These are phyloP conservation scores for Cephus rjabovi DNA, from an alignment of 2,888 invertebrate species.

Conservation along the genomic window DNA sequence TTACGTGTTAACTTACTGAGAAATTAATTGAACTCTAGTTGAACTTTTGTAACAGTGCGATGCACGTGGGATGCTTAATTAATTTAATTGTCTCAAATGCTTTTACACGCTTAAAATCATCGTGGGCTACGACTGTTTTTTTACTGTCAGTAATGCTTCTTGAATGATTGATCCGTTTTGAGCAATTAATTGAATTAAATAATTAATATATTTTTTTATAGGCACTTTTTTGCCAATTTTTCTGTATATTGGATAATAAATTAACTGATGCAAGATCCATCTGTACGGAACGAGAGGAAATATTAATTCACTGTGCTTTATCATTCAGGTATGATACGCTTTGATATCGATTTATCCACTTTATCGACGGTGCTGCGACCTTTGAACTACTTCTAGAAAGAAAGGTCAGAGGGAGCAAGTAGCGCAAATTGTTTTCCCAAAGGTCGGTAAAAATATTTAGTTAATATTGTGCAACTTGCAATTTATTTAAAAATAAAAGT, in stretches of 20 bases:
- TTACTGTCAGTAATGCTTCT: background rate
- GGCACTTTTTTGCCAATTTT: too few species aligned
- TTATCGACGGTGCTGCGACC: background rate
- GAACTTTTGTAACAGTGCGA: conserved; percentile 28
- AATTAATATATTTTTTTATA: background rate
- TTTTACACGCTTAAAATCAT: background rate
- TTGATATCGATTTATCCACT: background rate
- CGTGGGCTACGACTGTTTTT: background rate
- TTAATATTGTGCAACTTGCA: background rate
- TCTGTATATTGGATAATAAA: background rate
- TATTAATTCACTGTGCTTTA: background rate
- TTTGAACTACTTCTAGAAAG: background rate
- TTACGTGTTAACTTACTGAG: conserved; percentile 25
- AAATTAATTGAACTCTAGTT: conserved; percentile 39
- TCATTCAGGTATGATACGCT: background rate
- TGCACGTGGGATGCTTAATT: conserved; percentile 18
- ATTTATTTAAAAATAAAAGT: too few species aligned
- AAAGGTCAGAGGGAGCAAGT: background rate
- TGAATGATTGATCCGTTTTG: conserved; percentile 5
- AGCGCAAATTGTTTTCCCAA: background rate
- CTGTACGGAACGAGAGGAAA: background rate
- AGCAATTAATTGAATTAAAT: background rate
- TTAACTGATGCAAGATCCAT: background rate
- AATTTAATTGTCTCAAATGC: background rate
- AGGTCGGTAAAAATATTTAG: background rate